Evolutionary conservation across 2,888 invertebrate species (phyloP), one percentile per base, ranked within the genome.

Genomic region (Pristionchus fissidentatus): DNA sequence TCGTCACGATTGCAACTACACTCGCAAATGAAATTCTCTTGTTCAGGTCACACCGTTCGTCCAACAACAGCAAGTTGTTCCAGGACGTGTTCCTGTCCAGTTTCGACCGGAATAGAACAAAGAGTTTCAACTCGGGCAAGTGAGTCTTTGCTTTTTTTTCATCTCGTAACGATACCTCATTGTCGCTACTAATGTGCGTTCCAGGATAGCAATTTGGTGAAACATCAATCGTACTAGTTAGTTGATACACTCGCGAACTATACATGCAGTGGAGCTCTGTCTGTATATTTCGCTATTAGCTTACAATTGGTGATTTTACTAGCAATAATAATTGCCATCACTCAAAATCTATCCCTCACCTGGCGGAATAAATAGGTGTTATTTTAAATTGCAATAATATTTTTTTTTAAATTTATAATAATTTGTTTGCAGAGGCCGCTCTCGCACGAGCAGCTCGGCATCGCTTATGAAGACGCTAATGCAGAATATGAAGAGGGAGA

Each of bases 391-490:
- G n/a, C n/a, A n/a, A n/a, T n/a, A n/a, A 32, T 32, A 8, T 62
- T 3, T 29, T 15, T 62, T 62, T 4, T 19, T 62, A n/a, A 19
- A 32, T 41, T 41, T 26, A 46, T 26, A 75, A 3, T 29, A 7
- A 75, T 46, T 78, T 49, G 35, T 75, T 26, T 87, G 57, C 75
- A 87, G 87, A 84, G 82, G 85, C 15, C 84, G 88, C 0, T 88
- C 88, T 7, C 84, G 88, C 29, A 85, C 88, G 0, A 87, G 87
- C 52, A 87, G 87, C 73, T 85, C 86, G 22, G 86, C 86, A 10
- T 87, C 88, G 1, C 85, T 85, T 0, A 82, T 86, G n/a, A 82
- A 82, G 82, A 82, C 57, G n/a, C 70, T 82, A 1, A 55, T 82
- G 66, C 43, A 55, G 38, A 80, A 80, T 60, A 80, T 80, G 60